A percentile compares a stretch with the other conserved stretches of the same genome.
Evolutionary conservation across 2,888 invertebrate genomes (phyloP).

Genomic region (Patella pellucida): DNA sequence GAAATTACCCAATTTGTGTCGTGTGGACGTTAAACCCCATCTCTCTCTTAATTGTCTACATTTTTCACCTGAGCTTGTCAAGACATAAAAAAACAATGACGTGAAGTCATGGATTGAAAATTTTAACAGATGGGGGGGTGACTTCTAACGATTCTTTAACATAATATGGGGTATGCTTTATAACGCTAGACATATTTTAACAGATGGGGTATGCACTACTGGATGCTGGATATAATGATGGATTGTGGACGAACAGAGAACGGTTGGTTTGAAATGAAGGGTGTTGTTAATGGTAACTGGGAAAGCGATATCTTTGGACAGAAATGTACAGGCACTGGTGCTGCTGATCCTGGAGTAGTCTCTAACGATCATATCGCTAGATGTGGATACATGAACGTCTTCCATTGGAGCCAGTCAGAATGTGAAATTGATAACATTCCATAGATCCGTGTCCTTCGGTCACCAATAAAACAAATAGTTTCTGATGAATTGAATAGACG

Average conservation of each 20-base stretch:
- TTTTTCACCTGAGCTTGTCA: no score
- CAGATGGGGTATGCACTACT: constrained; percentile 71
- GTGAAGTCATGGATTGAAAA: no score
- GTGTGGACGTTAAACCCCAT: no score
- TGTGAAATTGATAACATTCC: constrained; percentile 47
- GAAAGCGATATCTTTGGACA: constrained; percentile 61
- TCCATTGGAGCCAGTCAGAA: constrained; percentile 53
- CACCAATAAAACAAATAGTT: no score
- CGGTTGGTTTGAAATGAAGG: constrained; percentile 72
- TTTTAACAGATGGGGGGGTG: no score
- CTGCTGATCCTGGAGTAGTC: constrained; percentile 40
- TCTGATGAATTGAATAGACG: no score
- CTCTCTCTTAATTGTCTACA: no score
- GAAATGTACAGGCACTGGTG: constrained; percentile 59
- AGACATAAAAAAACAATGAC: no score
- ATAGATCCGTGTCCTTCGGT: no score
- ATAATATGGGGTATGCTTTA: neutral
- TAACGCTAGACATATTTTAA: constrained; percentile 12
- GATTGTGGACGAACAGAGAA: constrained; percentile 69
- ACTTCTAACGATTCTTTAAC: no score
- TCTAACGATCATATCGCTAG: constrained; percentile 69
- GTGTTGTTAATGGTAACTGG: constrained; percentile 64
- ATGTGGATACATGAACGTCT: constrained; percentile 71
- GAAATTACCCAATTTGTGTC: no score
- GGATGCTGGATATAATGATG: constrained; percentile 71